A percentile compares a stretch with the other conserved stretches of the same genome.
These are phyloP conservation scores for Eonycteris spelaea DNA, from an alignment of 2,113 vertebrate genomes.

Conservation along the genomic window DNA sequence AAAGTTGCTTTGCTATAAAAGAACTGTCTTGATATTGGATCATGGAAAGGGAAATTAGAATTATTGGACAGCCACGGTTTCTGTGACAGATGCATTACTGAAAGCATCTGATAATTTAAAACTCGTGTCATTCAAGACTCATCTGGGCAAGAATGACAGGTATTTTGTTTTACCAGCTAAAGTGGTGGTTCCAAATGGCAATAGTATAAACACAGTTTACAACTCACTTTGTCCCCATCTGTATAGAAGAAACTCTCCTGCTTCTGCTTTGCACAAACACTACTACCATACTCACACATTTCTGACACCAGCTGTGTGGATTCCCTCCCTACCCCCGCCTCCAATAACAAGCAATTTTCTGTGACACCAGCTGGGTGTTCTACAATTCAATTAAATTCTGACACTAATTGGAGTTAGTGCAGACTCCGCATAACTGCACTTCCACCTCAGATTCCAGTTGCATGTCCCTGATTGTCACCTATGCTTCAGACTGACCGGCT, in stretches of 20 bases:
- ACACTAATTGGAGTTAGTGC: background rate
- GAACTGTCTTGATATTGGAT: slow-evolving; percentile 32
- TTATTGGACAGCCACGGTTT: background rate
- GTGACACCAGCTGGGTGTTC: background rate
- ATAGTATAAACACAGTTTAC: background rate
- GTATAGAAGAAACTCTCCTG: background rate
- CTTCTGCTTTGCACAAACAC: background rate
- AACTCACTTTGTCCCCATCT: background rate
- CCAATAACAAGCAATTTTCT: background rate
- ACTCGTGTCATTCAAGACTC: background rate
- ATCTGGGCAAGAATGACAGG: background rate
- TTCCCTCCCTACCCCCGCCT: no score
- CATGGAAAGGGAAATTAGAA: slow-evolving; percentile 37
- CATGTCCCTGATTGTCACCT: background rate
- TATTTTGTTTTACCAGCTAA: background rate
- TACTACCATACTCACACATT: background rate
- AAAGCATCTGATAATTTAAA: slow-evolving; percentile 44
- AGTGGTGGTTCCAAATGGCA: background rate
- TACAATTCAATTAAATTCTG: background rate
- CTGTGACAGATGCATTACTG: background rate
- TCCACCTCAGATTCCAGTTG: background rate
- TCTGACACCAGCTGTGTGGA: background rate
- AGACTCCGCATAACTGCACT: background rate
- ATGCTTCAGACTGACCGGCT: background rate
- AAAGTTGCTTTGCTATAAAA: slow-evolving; percentile 34